Base-by-base conservation (phyloP, 2,113 vertebrate genomes). In the Microcebus griseorufus region DNA sequence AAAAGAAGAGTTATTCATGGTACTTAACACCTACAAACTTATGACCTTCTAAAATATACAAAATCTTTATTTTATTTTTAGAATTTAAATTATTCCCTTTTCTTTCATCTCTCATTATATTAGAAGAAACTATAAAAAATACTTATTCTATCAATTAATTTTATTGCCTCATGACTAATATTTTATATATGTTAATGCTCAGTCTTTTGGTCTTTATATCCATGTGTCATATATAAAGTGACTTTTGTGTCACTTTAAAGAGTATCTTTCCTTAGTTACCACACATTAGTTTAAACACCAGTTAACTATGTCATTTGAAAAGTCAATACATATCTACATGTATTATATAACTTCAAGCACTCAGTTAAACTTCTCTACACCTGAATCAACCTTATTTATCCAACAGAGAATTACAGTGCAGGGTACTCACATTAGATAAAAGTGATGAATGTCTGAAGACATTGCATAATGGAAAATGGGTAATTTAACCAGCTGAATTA, bases 281-380 rank as follows among this genome's bases (percentile, higher is more conserved):
- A 95, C 9, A 55, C 3, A 86, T 94, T 42, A 88, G 9, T 45
- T 93, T 94, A 93, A 95, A 67, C 64, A 55, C 1, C 18, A 73
- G 62, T 88, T 75, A 76, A 65, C 37, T 51, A 65, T 60, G 27
- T 60, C 53, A 88, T 90, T 81, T 94, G 39, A 93, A 97, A 94
- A 67, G 76, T 34, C 34, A 42, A 25, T 67, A 65, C 20, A 39
- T 60, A 84, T 45, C 72, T 76, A 9, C 11, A 58, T 39, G 29
- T 2, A 60, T 55, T 86, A 62, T 80, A 86, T 37, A 93, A 82
- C 34, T 89, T 53, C 48, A 34, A 85, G 18, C 37, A 73, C 34
- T 72, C 45, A 45, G 51, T 48, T 96, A 92, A 92, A 87, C 45
- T 34, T 89, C 25, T 94, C 51, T 84, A 32, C 17, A 92, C 17